A percentile compares a stretch with the other conserved stretches of the same genome.
Evolutionary conservation across 1,140 invertebrate genomes (phyloP).

Genomic region (Bombus confusus): DNA sequence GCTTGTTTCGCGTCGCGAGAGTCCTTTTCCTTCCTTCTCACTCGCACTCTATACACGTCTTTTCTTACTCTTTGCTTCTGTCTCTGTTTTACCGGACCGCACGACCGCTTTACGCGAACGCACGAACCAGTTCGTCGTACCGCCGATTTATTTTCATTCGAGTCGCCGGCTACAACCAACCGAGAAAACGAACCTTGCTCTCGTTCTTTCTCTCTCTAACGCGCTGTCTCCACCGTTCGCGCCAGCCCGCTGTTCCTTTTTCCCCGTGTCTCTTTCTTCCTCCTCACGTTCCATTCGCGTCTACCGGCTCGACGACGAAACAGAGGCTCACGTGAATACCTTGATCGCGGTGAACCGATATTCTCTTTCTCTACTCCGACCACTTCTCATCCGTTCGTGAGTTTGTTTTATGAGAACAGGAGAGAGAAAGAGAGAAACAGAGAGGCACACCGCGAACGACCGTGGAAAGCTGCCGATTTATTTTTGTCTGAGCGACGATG

Average conservation of each 20-base stretch:
- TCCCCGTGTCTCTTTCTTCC: conserved; percentile 41
- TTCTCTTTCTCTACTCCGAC: conserved; percentile 12
- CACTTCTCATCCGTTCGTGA: background rate
- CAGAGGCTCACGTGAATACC: conserved; percentile 55
- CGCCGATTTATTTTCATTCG: conserved; percentile 79
- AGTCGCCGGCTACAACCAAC: conserved; percentile 62
- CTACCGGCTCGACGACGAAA: conserved; percentile 50
- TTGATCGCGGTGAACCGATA: conserved; percentile 50
- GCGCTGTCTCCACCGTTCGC: conserved; percentile 22
- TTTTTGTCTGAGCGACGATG: conserved; percentile 25
- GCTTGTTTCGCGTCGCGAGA: conserved; percentile 27
- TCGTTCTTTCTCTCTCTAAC: conserved; percentile 19
- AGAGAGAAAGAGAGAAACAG: background rate
- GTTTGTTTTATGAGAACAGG: conserved; percentile 25
- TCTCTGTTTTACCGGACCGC: conserved; percentile 47
- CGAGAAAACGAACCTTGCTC: conserved; percentile 61
- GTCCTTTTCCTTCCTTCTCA: background rate
- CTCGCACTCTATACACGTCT: background rate
- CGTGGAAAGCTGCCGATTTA: conserved; percentile 45
- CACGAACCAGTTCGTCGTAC: conserved; percentile 76
- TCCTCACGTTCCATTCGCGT: conserved; percentile 55
- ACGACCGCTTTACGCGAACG: conserved; percentile 68
- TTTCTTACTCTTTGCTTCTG: background rate
- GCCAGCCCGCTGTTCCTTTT: conserved; percentile 40
- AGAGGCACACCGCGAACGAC: background rate